phyloP scores from a whole-genome alignment of 2,888 invertebrate species.

The Catocala nupta region DNA sequence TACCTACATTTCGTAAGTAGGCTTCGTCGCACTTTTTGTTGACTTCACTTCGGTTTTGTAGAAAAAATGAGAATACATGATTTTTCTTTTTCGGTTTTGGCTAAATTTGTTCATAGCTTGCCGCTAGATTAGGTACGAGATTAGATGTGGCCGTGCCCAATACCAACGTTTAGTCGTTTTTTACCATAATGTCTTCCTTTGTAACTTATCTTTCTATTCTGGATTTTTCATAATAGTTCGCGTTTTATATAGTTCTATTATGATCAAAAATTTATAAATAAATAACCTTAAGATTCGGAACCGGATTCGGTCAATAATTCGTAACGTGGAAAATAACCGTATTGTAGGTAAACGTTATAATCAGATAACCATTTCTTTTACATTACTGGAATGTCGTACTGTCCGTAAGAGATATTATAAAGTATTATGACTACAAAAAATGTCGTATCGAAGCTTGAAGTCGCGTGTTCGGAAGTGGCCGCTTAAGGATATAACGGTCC shows the following conservation, averaged over 20 bases:
- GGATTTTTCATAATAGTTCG: background rate
- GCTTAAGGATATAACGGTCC: slow-evolving; percentile 73
- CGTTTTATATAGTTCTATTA: background rate
- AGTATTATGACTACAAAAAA: slow-evolving; percentile 42
- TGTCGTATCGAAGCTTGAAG: slow-evolving; percentile 40
- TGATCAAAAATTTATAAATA: background rate
- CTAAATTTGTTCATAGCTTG: slow-evolving; percentile 61
- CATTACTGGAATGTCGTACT: slow-evolving; percentile 3
- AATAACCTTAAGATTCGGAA: background rate
- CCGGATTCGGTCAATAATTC: background rate
- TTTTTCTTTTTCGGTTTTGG: slow-evolving; percentile 51
- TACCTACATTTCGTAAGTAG: slow-evolving; percentile 67
- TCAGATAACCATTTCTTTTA: slow-evolving; percentile 1
- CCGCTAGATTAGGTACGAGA: slow-evolving; percentile 64
- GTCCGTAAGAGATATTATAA: slow-evolving; percentile 7
- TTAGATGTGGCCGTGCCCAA: slow-evolving; percentile 56
- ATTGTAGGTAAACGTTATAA: background rate
- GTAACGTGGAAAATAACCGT: background rate
- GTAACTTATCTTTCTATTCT: background rate
- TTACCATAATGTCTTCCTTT: background rate
- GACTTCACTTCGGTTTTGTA: slow-evolving; percentile 47
- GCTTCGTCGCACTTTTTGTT: slow-evolving; percentile 61
- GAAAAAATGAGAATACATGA: slow-evolving; percentile 46
- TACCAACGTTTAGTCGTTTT: slow-evolving; percentile 29
- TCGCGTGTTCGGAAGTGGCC: slow-evolving; percentile 69